phyloP scores from a whole-genome alignment of 2,113 vertebrate species.

The Serinus canaria region DNA sequence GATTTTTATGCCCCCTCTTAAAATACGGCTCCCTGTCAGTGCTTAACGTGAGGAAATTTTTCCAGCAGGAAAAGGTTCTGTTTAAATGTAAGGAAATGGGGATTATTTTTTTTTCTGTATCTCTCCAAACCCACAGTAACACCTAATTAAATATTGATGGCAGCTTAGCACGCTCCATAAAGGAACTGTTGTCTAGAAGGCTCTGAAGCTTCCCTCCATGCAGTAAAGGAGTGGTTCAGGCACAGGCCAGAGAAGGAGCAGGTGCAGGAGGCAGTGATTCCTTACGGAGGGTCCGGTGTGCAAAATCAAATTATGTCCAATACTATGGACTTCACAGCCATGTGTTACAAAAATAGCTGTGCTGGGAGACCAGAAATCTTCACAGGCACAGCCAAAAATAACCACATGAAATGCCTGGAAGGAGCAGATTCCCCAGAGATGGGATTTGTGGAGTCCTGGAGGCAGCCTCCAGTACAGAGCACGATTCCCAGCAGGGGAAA shows the following conservation, averaged over 20 bases:
- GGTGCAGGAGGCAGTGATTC: conserved; percentile 1
- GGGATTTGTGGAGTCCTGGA: conserved; percentile 1
- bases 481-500: neutral
- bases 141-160: conserved; percentile 47
- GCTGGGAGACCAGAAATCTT: conserved; percentile 36
- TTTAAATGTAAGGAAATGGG: neutral
- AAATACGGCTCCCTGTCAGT: neutral
- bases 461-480: neutral
- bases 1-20: neutral
- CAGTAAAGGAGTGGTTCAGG: neutral
- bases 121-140: conserved; percentile 16
- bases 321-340: conserved; percentile 9
- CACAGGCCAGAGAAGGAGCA: neutral
- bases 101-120: neutral
- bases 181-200: conserved; percentile 25
- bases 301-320: neutral
- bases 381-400: conserved; percentile 54
- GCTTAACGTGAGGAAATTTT: neutral
- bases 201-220: neutral
- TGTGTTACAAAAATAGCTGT: conserved; percentile 31
- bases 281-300: accelerated
- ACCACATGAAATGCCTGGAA: conserved; percentile 17
- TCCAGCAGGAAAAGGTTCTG: neutral
- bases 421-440: conserved; percentile 27
- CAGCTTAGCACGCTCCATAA: neutral